phyloP scores from a whole-genome alignment of 2,113 vertebrate species.

The Eptesicus fuscus region DNA sequence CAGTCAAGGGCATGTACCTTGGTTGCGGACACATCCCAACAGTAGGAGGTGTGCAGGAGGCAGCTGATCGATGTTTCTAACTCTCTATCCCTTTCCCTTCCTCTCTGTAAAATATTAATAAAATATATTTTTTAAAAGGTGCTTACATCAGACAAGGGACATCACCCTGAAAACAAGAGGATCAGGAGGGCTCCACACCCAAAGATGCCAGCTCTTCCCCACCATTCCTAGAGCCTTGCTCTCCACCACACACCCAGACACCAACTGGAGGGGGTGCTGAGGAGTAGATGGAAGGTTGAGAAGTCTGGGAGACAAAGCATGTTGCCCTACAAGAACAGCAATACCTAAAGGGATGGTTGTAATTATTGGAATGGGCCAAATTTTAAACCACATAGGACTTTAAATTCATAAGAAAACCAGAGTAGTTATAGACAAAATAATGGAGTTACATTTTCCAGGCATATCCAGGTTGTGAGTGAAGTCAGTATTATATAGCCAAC shows the following conservation, averaged over 20 bases:
- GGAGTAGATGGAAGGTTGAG: constrained; percentile 13
- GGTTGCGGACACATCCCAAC: too few relatives aligned
- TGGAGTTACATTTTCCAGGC: constrained; percentile 26
- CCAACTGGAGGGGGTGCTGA: background rate
- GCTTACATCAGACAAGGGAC: background rate
- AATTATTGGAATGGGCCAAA: constrained; percentile 33
- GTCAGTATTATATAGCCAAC: constrained; percentile 24
- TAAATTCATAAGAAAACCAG: constrained; percentile 46
- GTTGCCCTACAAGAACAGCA: constrained; percentile 41
- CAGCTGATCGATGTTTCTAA: too few relatives aligned
- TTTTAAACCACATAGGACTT: constrained; percentile 43
- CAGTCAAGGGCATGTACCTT: too few relatives aligned
- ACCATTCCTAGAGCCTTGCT: background rate
- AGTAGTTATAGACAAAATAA: constrained; percentile 58
- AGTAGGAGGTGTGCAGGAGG: too few relatives aligned
- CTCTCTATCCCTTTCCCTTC: too few relatives aligned
- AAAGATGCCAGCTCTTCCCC: background rate
- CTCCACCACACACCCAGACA: background rate
- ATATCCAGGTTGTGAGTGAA: constrained; percentile 23
- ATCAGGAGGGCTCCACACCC: background rate
- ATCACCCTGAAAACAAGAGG: background rate
- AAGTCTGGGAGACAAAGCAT: background rate
- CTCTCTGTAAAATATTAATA: too few relatives aligned
- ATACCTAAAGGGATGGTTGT: constrained; percentile 36
- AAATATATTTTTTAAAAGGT: background rate